These are phyloP conservation scores for Dreissena rostriformis DNA, from an alignment of 1,140 invertebrate species.

Conservation along the genomic window DNA sequence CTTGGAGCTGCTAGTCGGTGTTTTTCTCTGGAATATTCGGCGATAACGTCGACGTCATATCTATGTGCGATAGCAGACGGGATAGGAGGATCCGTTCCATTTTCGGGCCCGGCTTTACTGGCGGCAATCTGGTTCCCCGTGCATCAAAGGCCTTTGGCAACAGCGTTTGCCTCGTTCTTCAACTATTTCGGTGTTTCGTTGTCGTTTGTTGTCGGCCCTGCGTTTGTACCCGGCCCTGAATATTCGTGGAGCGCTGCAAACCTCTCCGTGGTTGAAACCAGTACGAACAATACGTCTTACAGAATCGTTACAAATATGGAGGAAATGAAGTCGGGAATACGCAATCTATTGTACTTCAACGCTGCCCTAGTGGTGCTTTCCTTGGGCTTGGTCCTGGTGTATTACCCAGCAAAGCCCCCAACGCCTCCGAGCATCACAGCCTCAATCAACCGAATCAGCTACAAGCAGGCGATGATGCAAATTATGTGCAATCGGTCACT, in stretches of 20 bases:
- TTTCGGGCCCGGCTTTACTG: conserved; percentile 72
- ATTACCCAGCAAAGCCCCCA: conserved; percentile 74
- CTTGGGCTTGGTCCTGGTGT: conserved; percentile 64
- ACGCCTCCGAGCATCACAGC: conserved; percentile 69
- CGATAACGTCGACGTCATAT: conserved; percentile 37
- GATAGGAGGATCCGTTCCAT: conserved; percentile 71
- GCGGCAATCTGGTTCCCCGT: conserved; percentile 76
- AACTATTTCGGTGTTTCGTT: conserved; percentile 68
- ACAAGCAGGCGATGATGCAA: conserved; percentile 61
- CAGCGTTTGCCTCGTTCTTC: conserved; percentile 70
- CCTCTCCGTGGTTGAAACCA: not conserved
- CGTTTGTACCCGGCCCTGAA: conserved; percentile 15
- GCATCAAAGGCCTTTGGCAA: conserved; percentile 73
- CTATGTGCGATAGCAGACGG: conserved; percentile 71
- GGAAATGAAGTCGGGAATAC: conserved; percentile 10
- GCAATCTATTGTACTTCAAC: conserved; percentile 60
- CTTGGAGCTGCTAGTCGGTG: conserved; percentile 41
- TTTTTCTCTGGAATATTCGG: conserved; percentile 33
- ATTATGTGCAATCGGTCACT: conserved; percentile 65
- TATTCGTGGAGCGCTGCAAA: conserved; percentile 1
- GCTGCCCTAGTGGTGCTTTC: conserved; percentile 61
- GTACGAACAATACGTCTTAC: not conserved
- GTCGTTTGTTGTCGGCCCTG: conserved; percentile 65
- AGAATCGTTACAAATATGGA: conserved; percentile 1
- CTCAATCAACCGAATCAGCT: conserved; percentile 64